Percentiles rank a stretch among this genome's conserved stretches.
Conservation (phyloP, 2,888 invertebrate species). For the Drosophila meridionalis region DNA sequence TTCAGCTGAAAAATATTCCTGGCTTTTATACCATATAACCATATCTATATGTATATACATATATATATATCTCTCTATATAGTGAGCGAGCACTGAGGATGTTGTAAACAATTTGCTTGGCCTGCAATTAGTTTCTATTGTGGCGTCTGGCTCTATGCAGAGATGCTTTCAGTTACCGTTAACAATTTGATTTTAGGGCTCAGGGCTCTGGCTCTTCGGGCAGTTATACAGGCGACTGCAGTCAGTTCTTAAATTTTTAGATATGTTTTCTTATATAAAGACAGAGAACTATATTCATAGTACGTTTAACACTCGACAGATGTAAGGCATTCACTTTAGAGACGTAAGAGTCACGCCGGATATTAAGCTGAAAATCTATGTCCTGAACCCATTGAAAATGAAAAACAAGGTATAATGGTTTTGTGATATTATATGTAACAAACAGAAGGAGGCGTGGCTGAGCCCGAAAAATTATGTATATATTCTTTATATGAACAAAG, state of each 20-base stretch:
- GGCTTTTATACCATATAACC: slow-evolving; percentile 4
- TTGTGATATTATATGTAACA: too few species aligned
- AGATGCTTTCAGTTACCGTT: slow-evolving; percentile 3
- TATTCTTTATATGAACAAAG: too few species aligned
- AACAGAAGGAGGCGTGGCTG: too few species aligned
- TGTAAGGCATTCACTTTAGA: not conserved
- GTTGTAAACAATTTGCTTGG: slow-evolving; percentile 41
- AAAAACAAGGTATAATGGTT: too few species aligned
- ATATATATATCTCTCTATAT: not conserved
- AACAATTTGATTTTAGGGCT: slow-evolving; percentile 10
- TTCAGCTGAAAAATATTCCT: slow-evolving; percentile 17
- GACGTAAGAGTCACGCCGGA: not conserved
- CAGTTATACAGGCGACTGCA: not conserved
- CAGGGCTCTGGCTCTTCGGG: not conserved
- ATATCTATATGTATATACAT: not conserved
- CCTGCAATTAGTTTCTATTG: slow-evolving; percentile 33
- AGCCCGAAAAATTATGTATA: too few species aligned
- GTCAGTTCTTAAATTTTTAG: not conserved
- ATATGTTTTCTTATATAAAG: not conserved
- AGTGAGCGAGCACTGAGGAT: not conserved
- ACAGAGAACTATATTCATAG: not conserved
- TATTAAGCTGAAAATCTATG: slow-evolving; percentile 6
- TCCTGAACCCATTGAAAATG: too few species aligned
- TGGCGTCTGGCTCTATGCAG: slow-evolving; percentile 10
- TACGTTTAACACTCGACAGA: not conserved